Base-by-base conservation (phyloP, 2,113 vertebrate genomes). In the Pithys albifrons region DNA sequence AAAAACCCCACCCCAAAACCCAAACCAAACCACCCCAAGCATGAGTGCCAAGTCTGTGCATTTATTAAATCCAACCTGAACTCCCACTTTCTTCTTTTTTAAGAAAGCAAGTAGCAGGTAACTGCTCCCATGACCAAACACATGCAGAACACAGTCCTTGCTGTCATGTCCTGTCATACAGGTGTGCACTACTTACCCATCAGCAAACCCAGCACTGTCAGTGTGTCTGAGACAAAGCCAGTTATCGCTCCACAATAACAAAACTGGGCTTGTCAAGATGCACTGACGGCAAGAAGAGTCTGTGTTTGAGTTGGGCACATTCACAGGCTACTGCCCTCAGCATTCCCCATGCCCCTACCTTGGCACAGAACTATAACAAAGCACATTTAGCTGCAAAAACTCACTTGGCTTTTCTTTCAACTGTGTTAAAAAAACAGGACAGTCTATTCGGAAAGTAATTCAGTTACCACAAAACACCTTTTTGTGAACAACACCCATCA, bases 171-270 rank as follows among this genome's bases (percentile, higher is more conserved):
- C 48, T 59, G 0, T 70, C 48, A 65, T 8, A 75, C 62, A 93
- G 43, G 67, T 76, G 27, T 29, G 59, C 43, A 43, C 66, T 89
- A 94, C 94, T 94, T 88, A 92, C 81, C 89, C 3, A 2, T 70
- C 84, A 89, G 91, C 87, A 87, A 89, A 41, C 2, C 19, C 48
- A 6, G 9, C 78, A 61, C 84, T 85, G 48, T 39, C 71, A 85
- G 81, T 90, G 89, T 88, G 69, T 92, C 67, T 88, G 85, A 94
- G 82, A 94, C 95, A 95, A 89, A 84, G 74, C 85, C 95, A 86
- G 55, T 74, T 80, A 92, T 10, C 3, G 10, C 75, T 52, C 61
- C 76, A 77, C 51, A 91, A n/a, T 39, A 93, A 95, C 81, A 61
- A 59, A 93, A 67, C 57, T 62, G 85, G 92, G 48, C 90, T 88